phyloP scores from a whole-genome alignment of 2,888 invertebrate species.

The Trissolcus japonicus region DNA sequence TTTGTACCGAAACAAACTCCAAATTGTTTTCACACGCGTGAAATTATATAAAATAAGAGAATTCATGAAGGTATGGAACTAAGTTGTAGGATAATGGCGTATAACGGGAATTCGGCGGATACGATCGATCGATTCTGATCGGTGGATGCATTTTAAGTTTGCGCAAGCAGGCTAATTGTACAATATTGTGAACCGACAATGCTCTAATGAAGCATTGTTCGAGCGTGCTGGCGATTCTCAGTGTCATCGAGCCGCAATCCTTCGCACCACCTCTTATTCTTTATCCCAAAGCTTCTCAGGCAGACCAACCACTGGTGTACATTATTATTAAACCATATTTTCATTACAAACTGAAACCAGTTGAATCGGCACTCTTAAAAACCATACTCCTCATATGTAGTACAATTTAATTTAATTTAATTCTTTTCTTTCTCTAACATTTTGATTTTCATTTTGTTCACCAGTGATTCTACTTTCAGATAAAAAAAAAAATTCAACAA shows the following conservation, averaged over 20 bases:
- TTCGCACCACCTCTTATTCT: constrained; percentile 33
- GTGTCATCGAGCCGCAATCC: constrained; percentile 55
- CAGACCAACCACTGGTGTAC: constrained; percentile 39
- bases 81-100: constrained; percentile 65
- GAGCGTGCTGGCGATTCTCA: constrained; percentile 55
- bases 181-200: constrained; percentile 74
- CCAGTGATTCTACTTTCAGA: too few relatives aligned
- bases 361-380: too few relatives aligned
- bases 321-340: constrained; percentile 48
- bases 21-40: constrained; percentile 17
- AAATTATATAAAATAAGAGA: constrained; percentile 29
- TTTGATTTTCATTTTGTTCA: too few relatives aligned
- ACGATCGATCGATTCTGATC: constrained; percentile 68
- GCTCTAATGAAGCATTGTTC: constrained; percentile 75
- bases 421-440: too few relatives aligned
- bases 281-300: constrained; percentile 30
- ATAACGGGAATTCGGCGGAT: constrained; percentile 69
- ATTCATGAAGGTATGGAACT: constrained; percentile 30
- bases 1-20: too few relatives aligned
- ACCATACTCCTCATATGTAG: too few relatives aligned
- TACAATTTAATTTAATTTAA: too few relatives aligned
- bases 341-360: not conserved
- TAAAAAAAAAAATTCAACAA: too few relatives aligned
- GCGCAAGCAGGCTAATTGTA: constrained; percentile 70
- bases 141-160: constrained; percentile 61